These are phyloP conservation scores for Drosophila bipectinata DNA, from an alignment of 1,140 invertebrate genomes.

Conservation along the genomic window DNA sequence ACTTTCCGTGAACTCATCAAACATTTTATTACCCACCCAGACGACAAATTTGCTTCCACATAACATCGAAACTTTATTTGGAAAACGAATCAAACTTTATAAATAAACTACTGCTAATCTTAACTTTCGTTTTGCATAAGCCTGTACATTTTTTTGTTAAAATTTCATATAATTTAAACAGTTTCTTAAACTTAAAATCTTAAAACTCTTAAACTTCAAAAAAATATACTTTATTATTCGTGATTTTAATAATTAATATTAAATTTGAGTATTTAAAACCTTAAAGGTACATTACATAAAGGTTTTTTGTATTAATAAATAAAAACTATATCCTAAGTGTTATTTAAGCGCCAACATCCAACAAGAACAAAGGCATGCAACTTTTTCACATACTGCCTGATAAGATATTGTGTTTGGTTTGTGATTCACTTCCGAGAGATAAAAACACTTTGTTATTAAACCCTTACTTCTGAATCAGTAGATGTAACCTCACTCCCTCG, in stretches of 20 bases:
- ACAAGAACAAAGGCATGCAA: neutral
- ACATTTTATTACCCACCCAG: slow-evolving; percentile 31
- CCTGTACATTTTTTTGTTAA: too few relatives aligned
- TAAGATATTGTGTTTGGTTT: neutral
- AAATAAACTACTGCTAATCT: too few relatives aligned
- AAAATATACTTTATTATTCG: too few relatives aligned
- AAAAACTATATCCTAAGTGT: neutral
- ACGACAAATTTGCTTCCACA: slow-evolving; percentile 18
- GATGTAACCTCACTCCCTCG: neutral
- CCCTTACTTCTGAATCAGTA: neutral
- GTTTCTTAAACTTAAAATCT: too few relatives aligned
- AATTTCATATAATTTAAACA: too few relatives aligned
- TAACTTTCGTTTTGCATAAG: too few relatives aligned
- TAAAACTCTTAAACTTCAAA: too few relatives aligned
- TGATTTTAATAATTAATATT: too few relatives aligned
- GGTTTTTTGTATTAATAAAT: neutral
- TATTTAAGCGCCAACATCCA: neutral
- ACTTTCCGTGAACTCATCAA: slow-evolving; percentile 25
- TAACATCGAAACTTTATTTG: neutral
- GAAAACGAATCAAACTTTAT: slow-evolving; percentile 3
- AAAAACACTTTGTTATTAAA: slow-evolving; percentile 16
- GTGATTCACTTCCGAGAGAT: neutral
- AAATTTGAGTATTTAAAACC: too few relatives aligned
- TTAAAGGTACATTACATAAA: too few relatives aligned
- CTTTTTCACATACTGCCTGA: too few relatives aligned